Base-by-base conservation (phyloP, 2,797 vertebrate genomes). In the Oreonectes daqikongensis region DNA sequence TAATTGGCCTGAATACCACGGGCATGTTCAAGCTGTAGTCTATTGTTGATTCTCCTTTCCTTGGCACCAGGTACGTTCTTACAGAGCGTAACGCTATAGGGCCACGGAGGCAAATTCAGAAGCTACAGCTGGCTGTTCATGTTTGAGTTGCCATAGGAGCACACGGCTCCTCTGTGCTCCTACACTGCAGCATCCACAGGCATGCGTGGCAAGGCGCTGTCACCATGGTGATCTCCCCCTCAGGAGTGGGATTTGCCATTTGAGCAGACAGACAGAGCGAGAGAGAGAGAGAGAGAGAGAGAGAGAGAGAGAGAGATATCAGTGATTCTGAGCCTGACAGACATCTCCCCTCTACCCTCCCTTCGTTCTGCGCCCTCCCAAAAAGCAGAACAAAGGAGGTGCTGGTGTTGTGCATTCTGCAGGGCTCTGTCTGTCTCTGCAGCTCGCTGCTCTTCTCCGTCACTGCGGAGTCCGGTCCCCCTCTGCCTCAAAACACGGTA, bases 191-290 rank as follows among this genome's bases (percentile, higher is more conserved):
- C 88, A 92, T 89, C 86, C 78, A 86, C 85, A 82, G 84, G 84
- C 85, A 86, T 86, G 81, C 73, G 65, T 86, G 80, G 84, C 82
- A 89, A 88, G 44, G 88, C 84, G 84, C 88, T 88, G 92, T 94
- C 90, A 88, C 92, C 90, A 93, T 93, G 92, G 91, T 89, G 89
- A 94, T 92, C 91, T 85, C 83, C 87, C 84, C 86, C 86, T 84
- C 88, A 84, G 84, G 82, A 85, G 84, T 77, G 83, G 86, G 85
- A 87, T 86, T 86, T 86, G 83, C 86, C 85, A 81, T 86, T 85
- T 69, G 78, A 83, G 80, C 85, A 85, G 85, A 82, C 82, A 86
- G 82, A 79, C 78, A 82, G 72, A 72, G 77, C 55, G 67, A 50
- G 63, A 74, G 75, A 40, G 70, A 57, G 72, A 44, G 82, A 53